Percentiles rank a stretch among this genome's conserved stretches.
These are phyloP conservation scores for Oreochromis grahami DNA, from an alignment of 2,797 vertebrate genomes.

Conservation along the genomic window DNA sequence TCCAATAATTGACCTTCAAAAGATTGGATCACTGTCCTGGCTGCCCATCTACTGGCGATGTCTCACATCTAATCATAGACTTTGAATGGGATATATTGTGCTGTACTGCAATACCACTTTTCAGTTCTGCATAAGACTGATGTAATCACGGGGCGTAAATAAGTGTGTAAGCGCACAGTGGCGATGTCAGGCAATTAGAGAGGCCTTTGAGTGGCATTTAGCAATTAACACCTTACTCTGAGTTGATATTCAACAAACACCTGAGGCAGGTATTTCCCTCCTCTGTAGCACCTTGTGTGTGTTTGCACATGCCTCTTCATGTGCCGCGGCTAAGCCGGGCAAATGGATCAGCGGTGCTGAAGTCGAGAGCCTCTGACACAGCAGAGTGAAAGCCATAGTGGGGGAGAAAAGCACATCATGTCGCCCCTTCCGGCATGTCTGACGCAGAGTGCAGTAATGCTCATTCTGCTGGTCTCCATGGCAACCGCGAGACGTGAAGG, in stretches of 20 bases:
- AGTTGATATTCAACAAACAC: constrained; percentile 36
- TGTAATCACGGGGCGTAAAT: neutral
- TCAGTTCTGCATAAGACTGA: neutral
- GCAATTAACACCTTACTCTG: constrained; percentile 53
- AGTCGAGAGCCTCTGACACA: constrained; percentile 66
- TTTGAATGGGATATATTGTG: constrained; percentile 6
- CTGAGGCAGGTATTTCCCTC: constrained; percentile 50
- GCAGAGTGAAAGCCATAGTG: constrained; percentile 63
- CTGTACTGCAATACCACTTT: neutral
- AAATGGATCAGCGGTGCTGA: constrained; percentile 44
- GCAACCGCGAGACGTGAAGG: constrained; percentile 70
- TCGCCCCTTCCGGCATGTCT: constrained; percentile 73
- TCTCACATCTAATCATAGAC: constrained; percentile 37
- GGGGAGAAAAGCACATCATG: constrained; percentile 62
- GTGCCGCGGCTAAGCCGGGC: constrained; percentile 27
- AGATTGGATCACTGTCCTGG: constrained; percentile 46
- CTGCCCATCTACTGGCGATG: constrained; percentile 28
- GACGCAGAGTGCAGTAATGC: constrained; percentile 75
- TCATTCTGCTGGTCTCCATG: constrained; percentile 70
- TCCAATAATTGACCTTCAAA: constrained; percentile 61
- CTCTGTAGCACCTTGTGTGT: neutral
- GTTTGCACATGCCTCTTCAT: constrained; percentile 30
- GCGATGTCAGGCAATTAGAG: constrained; percentile 20
- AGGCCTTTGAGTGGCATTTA: constrained; percentile 43
- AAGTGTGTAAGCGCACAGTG: neutral